These are phyloP conservation scores for Neoniphon sammara DNA, from an alignment of 2,797 vertebrate genomes.

Conservation along the genomic window DNA sequence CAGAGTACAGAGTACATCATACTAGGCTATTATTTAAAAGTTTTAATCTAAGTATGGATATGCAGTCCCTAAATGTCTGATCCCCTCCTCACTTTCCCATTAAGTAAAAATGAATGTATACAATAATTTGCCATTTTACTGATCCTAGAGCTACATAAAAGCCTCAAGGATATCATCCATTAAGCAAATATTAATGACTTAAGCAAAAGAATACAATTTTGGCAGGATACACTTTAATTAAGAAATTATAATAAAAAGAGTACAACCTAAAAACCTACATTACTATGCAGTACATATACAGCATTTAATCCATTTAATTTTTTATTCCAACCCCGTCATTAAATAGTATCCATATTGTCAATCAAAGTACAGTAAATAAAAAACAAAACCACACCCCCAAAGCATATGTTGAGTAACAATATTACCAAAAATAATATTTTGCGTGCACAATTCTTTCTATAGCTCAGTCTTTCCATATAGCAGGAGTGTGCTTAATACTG, in stretches of 20 bases:
- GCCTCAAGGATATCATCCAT: background rate
- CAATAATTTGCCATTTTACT: background rate
- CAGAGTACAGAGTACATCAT: background rate
- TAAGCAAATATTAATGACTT: conserved; percentile 1
- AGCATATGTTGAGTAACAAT: conserved; percentile 61
- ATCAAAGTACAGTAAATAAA: conserved; percentile 59
- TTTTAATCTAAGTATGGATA: too few relatives aligned
- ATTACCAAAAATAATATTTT: conserved; percentile 64
- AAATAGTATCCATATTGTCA: conserved; percentile 60
- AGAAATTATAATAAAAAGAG: conserved; percentile 77
- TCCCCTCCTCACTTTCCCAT: background rate
- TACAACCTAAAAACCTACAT: conserved; percentile 69
- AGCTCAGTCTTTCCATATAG: conserved; percentile 33
- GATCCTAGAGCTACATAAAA: background rate
- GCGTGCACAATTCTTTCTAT: conserved; percentile 44
- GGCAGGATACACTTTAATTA: conserved; percentile 78
- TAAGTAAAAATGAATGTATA: background rate
- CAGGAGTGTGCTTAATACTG: conserved; percentile 51
- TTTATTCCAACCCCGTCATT: conserved; percentile 40
- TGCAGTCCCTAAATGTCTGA: background rate
- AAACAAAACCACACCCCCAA: conserved; percentile 37
- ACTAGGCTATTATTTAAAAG: background rate
- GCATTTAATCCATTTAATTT: conserved; percentile 41
- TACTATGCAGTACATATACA: conserved; percentile 67
- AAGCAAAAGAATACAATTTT: conserved; percentile 33